Evolutionary conservation across 1,140 invertebrate species (phyloP).

Genomic region (Drosophila sulfurigaster): DNA sequence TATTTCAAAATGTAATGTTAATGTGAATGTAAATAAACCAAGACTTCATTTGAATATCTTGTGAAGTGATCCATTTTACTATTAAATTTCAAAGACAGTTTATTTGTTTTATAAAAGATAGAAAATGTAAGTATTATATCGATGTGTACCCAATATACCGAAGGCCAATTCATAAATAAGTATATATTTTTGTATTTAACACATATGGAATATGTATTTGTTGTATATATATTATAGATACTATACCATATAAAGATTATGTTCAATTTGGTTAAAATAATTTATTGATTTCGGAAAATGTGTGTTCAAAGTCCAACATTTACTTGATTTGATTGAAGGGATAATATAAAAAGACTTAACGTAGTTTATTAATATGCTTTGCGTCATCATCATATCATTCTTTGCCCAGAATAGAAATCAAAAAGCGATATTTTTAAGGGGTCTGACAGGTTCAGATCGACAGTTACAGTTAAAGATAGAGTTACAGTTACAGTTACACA

Average conservation of each 20-base stretch:
- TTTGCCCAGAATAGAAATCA: conserved; percentile 59
- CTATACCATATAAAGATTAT: conserved; percentile 58
- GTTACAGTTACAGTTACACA: conserved; percentile 23
- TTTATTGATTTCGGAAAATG: conserved; percentile 74
- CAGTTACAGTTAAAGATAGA: conserved; percentile 24
- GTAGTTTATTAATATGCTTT: conserved; percentile 59
- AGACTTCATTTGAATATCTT: neutral
- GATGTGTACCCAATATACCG: conserved; percentile 37
- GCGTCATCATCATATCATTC: conserved; percentile 37
- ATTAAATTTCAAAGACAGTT: conserved; percentile 25
- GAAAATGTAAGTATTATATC: conserved; percentile 26
- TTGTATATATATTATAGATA: conserved; percentile 16
- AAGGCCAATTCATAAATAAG: conserved; percentile 50
- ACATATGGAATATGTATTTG: conserved; percentile 43
- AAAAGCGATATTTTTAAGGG: conserved; percentile 51
- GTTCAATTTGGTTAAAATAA: conserved; percentile 76
- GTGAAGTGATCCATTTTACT: neutral
- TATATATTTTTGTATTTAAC: conserved; percentile 55
- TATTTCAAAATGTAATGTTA: neutral
- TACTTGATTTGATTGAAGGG: conserved; percentile 56
- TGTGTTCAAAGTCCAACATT: conserved; percentile 60
- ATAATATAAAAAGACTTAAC: conserved; percentile 70
- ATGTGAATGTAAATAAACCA: neutral
- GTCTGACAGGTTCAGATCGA: conserved; percentile 47
- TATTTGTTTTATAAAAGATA: conserved; percentile 24